Percentiles rank a stretch among this genome's conserved stretches.
Evolutionary conservation across 2,888 invertebrate species (phyloP).

Genomic region (Meteorus colon): DNA sequence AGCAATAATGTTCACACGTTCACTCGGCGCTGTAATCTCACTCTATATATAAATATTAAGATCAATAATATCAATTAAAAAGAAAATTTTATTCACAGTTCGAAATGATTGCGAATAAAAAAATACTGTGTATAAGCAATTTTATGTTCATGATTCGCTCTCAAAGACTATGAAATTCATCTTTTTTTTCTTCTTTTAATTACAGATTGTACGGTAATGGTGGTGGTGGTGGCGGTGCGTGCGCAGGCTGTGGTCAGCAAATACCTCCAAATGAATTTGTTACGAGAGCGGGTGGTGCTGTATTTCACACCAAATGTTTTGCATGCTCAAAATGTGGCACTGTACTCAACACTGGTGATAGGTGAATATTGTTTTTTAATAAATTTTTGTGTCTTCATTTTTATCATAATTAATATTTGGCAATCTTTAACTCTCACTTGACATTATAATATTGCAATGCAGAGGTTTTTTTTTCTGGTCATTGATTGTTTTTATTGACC

Average conservation of each 20-base stretch:
- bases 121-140: no score
- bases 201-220: slow-evolving; percentile 92
- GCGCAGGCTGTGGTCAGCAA: slow-evolving; percentile 92
- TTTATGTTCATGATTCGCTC: no score
- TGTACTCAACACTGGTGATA: slow-evolving; percentile 78
- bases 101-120: no score
- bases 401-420: background rate
- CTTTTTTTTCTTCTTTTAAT: slow-evolving; percentile 48
- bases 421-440: no score
- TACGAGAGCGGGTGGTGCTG: slow-evolving; percentile 86
- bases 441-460: no score
- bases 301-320: slow-evolving; percentile 97
- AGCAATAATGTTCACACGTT: slow-evolving; percentile 33
- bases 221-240: slow-evolving; percentile 78
- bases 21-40: slow-evolving; percentile 14
- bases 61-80: no score
- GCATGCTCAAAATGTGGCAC: slow-evolving; percentile 92
- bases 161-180: slow-evolving; percentile 17
- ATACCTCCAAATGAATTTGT: slow-evolving; percentile 96
- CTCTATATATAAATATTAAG: background rate
- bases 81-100: no score
- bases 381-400: background rate
- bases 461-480: no score
- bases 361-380: slow-evolving; percentile 74
- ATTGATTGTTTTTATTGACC: no score